Percentiles rank a stretch among this genome's conserved stretches.
These are phyloP conservation scores for Nomada ruficornis DNA, from an alignment of 2,888 invertebrate genomes.

Conservation along the genomic window DNA sequence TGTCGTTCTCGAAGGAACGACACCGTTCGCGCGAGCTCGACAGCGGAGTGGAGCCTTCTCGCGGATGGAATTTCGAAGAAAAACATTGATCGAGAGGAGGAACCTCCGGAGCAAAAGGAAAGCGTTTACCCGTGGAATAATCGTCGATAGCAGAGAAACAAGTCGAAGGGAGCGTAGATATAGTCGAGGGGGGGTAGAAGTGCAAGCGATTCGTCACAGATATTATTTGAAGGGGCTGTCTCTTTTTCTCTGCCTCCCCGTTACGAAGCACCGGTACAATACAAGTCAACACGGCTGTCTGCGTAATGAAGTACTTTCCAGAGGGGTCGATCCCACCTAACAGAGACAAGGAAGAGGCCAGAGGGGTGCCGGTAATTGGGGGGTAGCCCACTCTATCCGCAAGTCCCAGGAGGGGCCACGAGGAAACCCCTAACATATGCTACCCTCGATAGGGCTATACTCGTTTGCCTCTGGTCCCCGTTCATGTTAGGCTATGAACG, in stretches of 20 bases:
- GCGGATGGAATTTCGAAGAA: conserved; percentile 2
- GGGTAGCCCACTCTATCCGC: conserved; percentile 82
- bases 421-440: conserved; percentile 82
- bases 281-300: conserved; percentile 85
- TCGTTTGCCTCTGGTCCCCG: conserved; percentile 5
- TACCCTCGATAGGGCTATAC: conserved; percentile 63
- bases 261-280: conserved; percentile 77
- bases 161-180: conserved; percentile 6
- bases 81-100: background rate
- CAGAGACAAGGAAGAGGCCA: conserved; percentile 71
- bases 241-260: conserved; percentile 56
- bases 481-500: background rate
- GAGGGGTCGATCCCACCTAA: conserved; percentile 75
- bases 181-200: conserved; percentile 63
- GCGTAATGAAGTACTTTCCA: conserved; percentile 84
- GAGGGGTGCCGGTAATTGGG: conserved; percentile 82
- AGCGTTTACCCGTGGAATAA: conserved; percentile 22
- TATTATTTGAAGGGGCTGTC: conserved; percentile 80
- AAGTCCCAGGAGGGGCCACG: conserved; percentile 74
- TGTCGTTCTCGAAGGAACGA: conserved; percentile 16
- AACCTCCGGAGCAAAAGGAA: background rate
- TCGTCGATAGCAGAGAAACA: conserved; percentile 40
- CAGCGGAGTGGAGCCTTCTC: background rate
- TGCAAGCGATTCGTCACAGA: conserved; percentile 84
- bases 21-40: background rate